phyloP scores from a whole-genome alignment of 2,888 invertebrate species.

The Eledone cirrhosa region DNA sequence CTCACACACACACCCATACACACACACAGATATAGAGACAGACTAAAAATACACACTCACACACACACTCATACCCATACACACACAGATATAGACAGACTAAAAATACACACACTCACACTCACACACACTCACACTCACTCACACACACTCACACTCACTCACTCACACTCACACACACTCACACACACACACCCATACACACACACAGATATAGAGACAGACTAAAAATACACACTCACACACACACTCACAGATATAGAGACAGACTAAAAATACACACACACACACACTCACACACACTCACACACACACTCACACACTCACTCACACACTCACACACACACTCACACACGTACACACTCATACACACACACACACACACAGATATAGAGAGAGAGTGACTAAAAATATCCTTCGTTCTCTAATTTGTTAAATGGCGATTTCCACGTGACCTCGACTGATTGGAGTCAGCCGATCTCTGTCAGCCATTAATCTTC shows the following conservation, averaged over 20 bases:
- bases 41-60: too few relatives aligned
- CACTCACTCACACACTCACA: background rate
- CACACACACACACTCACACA: background rate
- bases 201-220: too few relatives aligned
- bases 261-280: background rate
- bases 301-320: background rate
- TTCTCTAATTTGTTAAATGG: conserved; percentile 28
- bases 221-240: background rate
- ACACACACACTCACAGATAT: background rate
- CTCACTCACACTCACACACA: too few relatives aligned
- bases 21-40: too few relatives aligned
- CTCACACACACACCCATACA: too few relatives aligned
- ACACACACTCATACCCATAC: too few relatives aligned
- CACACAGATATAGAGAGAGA: background rate
- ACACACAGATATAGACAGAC: too few relatives aligned
- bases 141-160: too few relatives aligned
- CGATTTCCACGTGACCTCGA: conserved; percentile 19
- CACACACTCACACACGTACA: background rate
- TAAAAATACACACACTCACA: too few relatives aligned
- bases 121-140: too few relatives aligned
- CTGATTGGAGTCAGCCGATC: conserved; percentile 6
- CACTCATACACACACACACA: background rate
- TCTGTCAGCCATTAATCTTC: conserved; percentile 26
- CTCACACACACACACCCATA: too few relatives aligned
- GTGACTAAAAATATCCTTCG: background rate